Conservation (phyloP, 2,888 invertebrate species). For the Bugulina stolonifera region DNA sequence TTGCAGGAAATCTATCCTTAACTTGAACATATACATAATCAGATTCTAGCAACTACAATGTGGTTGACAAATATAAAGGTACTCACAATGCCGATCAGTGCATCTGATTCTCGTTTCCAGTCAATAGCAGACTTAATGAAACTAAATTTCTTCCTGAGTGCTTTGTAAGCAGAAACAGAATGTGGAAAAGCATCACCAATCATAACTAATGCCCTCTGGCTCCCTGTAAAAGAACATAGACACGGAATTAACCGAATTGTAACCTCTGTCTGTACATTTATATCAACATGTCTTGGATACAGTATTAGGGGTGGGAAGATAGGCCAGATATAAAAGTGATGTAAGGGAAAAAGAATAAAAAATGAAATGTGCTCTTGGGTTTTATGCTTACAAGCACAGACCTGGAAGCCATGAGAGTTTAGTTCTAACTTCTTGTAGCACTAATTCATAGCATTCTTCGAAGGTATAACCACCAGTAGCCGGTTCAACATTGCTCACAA, state of each 20-base stretch:
- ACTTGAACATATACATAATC: too few relatives aligned
- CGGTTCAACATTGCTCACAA: constrained; percentile 36
- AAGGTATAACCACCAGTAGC: constrained; percentile 44
- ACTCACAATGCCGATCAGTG: neutral
- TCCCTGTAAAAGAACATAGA: neutral
- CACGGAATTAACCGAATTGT: too few relatives aligned
- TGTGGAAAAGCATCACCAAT: constrained; percentile 25
- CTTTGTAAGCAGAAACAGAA: neutral
- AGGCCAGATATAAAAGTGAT: too few relatives aligned
- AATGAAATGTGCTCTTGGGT: too few relatives aligned
- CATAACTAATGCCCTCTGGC: constrained; percentile 25
- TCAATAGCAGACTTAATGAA: constrained; percentile 6
- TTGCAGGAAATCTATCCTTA: too few relatives aligned
- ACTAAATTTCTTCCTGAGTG: neutral
- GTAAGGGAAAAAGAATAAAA: too few relatives aligned
- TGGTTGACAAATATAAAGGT: neutral
- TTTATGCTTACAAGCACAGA: too few relatives aligned
- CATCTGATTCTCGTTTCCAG: constrained; percentile 21
- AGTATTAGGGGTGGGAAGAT: too few relatives aligned
- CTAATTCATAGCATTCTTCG: constrained; percentile 47
- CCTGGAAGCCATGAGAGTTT: constrained; percentile 41
- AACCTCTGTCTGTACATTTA: too few relatives aligned
- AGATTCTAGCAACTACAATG: too few relatives aligned
- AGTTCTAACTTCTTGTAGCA: constrained; percentile 36
- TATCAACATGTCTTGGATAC: too few relatives aligned